Evolutionary conservation across 1,140 invertebrate genomes (phyloP).

Genomic region (Mesaphorura yosii): DNA sequence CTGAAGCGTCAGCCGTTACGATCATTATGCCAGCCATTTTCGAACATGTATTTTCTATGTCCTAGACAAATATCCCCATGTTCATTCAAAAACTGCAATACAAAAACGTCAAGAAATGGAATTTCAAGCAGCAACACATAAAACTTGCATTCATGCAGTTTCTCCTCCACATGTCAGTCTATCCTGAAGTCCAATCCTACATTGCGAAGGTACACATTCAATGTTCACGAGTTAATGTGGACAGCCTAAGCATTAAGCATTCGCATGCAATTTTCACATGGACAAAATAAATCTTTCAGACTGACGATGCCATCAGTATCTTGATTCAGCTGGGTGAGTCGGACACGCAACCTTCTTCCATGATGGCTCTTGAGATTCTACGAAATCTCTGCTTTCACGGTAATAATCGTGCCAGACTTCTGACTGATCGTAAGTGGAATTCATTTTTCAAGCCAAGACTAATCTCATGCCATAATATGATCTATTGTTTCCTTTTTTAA

Average conservation of each 20-base stretch:
- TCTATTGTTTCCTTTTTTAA: conserved; percentile 9
- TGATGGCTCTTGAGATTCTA: conserved; percentile 17
- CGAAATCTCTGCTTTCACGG: conserved; percentile 25
- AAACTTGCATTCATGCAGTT: conserved; percentile 20
- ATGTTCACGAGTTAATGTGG: not conserved
- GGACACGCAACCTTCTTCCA: conserved; percentile 5
- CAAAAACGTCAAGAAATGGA: conserved; percentile 27
- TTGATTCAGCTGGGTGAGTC: conserved; percentile 10
- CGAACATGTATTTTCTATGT: conserved; percentile 6
- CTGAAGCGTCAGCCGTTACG: not conserved
- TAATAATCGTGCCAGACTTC: conserved; percentile 16
- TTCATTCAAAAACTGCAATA: conserved; percentile 22
- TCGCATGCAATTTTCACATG: too few relatives aligned
- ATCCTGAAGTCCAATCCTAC: conserved; percentile 22
- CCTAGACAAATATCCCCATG: conserved; percentile 9
- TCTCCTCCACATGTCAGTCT: conserved; percentile 13
- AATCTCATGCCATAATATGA: conserved; percentile 15
- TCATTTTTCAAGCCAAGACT: conserved; percentile 7
- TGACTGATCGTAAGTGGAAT: conserved; percentile 27
- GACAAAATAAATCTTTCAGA: conserved; percentile 6
- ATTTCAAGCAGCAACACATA: conserved; percentile 18
- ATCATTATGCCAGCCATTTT: not conserved
- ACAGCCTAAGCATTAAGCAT: not conserved
- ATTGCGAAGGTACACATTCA: conserved; percentile 21
- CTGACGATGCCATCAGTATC: conserved; percentile 22